Conservation (phyloP, 2,797 vertebrate genomes). For the Leptodactylus fallax region DNA sequence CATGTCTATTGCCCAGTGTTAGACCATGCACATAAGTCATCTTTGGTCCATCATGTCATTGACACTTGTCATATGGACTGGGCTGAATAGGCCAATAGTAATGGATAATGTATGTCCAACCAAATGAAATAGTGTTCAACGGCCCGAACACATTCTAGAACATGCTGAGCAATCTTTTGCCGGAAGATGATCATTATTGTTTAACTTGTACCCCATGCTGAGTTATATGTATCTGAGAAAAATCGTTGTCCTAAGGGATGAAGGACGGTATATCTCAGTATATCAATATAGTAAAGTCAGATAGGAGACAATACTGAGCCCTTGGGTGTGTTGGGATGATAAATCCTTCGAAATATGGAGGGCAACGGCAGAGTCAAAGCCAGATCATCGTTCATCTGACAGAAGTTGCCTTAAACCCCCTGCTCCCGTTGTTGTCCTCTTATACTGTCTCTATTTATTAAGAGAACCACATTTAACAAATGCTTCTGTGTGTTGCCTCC, state of each 20-base stretch:
- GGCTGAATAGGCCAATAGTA: neutral
- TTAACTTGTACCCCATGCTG: neutral
- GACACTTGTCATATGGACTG: neutral
- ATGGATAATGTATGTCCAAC: neutral
- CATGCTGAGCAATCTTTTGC: neutral
- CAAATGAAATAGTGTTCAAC: neutral
- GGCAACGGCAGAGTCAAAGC: conserved; percentile 73
- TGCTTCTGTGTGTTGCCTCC: conserved; percentile 69
- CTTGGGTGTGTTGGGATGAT: conserved; percentile 34
- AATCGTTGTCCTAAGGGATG: neutral
- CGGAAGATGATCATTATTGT: neutral
- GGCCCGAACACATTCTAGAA: neutral
- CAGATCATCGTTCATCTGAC: conserved; percentile 74
- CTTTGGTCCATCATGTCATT: neutral
- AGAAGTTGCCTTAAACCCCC: conserved; percentile 75
- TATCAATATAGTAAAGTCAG: conserved; percentile 11
- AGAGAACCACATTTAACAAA: conserved; percentile 71
- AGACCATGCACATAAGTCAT: neutral
- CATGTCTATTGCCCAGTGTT: no score
- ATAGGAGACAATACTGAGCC: conserved; percentile 21
- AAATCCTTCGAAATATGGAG: conserved; percentile 72
- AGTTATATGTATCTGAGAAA: neutral
- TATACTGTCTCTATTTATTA: conserved; percentile 75
- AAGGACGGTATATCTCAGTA: neutral
- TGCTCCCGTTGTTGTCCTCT: conserved; percentile 72